A percentile compares a stretch with the other conserved stretches of the same genome.
Evolutionary conservation across 23 tunicate species (phyloP).

Genomic region (Halocynthia aurantium): DNA sequence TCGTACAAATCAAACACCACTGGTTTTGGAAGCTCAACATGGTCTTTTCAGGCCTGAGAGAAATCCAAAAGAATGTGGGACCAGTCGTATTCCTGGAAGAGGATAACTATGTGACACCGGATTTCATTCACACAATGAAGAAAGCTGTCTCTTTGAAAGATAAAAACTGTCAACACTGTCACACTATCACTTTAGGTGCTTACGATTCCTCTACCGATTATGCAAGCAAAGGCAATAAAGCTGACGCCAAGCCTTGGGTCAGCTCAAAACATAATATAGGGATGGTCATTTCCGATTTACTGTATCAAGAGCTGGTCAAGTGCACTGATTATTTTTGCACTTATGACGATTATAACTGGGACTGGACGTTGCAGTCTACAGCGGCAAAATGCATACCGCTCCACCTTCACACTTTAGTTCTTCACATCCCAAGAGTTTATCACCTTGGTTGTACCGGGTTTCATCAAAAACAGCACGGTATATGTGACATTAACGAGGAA

Average conservation of each 20-base stretch:
- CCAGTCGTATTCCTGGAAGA: conserved; percentile 75
- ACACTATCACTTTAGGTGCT: conserved; percentile 63
- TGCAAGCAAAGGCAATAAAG: conserved; percentile 13
- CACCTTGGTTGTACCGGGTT: conserved; percentile 81
- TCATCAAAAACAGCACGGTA: conserved; percentile 31
- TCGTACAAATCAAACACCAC: conserved; percentile 89
- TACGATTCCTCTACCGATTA: conserved; percentile 43
- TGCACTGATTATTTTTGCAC: conserved; percentile 56
- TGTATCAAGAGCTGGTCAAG: conserved; percentile 33
- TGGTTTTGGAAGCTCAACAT: conserved; percentile 96
- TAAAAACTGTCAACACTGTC: conserved; percentile 46
- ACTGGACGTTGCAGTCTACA: conserved; percentile 87
- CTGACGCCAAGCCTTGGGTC: conserved; percentile 55
- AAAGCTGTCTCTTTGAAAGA: conserved; percentile 21
- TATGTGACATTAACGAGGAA: conserved; percentile 35
- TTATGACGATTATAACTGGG: conserved; percentile 97
- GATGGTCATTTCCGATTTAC: conserved; percentile 42
- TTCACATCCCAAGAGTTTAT: conserved; percentile 57
- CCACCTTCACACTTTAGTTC: conserved; percentile 26
- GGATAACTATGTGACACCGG: conserved; percentile 78
- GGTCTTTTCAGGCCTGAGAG: conserved; percentile 58
- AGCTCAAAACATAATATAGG: conserved; percentile 81
- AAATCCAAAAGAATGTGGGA: conserved; percentile 13
- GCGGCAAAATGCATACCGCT: conserved; percentile 1
- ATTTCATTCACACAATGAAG: conserved; percentile 34